Evolutionary conservation across 2,113 vertebrate genomes (phyloP).

Genomic region (Toxostoma redivivum): DNA sequence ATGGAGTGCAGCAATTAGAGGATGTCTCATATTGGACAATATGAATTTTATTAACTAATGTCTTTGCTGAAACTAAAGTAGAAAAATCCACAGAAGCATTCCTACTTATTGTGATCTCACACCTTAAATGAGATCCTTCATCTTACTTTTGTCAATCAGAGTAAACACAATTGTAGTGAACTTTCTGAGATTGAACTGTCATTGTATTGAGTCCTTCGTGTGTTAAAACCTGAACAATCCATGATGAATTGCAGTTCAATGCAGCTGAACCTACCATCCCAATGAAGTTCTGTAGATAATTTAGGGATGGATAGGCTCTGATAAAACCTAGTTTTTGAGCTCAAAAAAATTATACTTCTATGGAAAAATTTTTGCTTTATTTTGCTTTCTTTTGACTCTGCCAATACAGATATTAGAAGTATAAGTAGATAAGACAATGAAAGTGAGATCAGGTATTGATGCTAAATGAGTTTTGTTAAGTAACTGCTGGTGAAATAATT

Average conservation of each 20-base stretch:
- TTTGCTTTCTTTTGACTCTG: neutral
- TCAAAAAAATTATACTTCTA: neutral
- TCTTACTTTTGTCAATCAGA: neutral
- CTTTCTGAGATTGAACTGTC: neutral
- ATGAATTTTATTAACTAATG: neutral
- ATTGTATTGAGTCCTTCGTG: neutral
- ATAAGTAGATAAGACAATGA: neutral
- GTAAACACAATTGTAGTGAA: neutral
- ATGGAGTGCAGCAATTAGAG: constrained; percentile 13
- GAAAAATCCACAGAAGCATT: neutral
- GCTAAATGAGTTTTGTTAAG: neutral
- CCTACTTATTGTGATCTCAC: neutral
- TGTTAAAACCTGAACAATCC: neutral
- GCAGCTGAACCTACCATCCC: neutral
- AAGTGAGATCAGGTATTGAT: neutral
- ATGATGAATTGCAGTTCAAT: neutral
- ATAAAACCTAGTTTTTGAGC: neutral
- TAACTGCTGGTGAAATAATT: neutral
- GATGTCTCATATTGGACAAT: neutral
- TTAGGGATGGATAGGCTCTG: neutral
- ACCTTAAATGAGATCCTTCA: neutral
- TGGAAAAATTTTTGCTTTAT: neutral
- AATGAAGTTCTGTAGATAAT: neutral
- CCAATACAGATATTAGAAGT: neutral
- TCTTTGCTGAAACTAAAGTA: neutral